A percentile compares a stretch with the other conserved stretches of the same genome.
Evolutionary conservation across 2,888 invertebrate genomes (phyloP).

Genomic region (Cerastis leucographa): DNA sequence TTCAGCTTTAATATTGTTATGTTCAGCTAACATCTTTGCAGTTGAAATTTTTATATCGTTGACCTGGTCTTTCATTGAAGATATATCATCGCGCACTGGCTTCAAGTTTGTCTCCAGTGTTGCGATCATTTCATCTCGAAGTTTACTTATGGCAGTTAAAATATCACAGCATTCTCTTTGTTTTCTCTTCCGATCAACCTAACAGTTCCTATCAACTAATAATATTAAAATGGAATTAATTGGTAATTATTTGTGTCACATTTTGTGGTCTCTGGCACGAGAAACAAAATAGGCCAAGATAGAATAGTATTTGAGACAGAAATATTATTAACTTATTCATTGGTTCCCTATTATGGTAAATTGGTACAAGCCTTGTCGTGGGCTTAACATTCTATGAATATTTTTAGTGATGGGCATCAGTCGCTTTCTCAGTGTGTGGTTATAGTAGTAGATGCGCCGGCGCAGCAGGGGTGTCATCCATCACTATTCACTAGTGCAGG

Average conservation of each 20-base stretch:
- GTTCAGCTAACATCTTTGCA: no score
- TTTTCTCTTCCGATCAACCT: no score
- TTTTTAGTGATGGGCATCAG: constrained; percentile 73
- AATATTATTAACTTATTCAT: constrained; percentile 28
- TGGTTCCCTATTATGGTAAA: constrained; percentile 48
- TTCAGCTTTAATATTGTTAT: no score
- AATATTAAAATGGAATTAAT: constrained; percentile 1
- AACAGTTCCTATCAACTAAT: background rate
- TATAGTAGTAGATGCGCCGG: constrained; percentile 47
- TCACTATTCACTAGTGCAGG: constrained; percentile 67
- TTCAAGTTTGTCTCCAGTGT: no score
- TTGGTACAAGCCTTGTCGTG: constrained; percentile 18
- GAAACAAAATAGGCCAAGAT: background rate
- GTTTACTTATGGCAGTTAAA: no score
- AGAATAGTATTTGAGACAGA: background rate
- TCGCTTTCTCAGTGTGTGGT: background rate
- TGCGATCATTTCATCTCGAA: no score
- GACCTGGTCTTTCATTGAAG: no score
- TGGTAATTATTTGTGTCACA: background rate
- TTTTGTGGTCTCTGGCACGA: background rate
- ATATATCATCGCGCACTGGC: no score
- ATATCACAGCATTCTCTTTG: no score
- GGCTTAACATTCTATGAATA: constrained; percentile 76
- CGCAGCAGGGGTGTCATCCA: constrained; percentile 70
- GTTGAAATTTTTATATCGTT: no score